Conservation (phyloP, 2,888 invertebrate genomes). For the Trachelus iudaicus region DNA sequence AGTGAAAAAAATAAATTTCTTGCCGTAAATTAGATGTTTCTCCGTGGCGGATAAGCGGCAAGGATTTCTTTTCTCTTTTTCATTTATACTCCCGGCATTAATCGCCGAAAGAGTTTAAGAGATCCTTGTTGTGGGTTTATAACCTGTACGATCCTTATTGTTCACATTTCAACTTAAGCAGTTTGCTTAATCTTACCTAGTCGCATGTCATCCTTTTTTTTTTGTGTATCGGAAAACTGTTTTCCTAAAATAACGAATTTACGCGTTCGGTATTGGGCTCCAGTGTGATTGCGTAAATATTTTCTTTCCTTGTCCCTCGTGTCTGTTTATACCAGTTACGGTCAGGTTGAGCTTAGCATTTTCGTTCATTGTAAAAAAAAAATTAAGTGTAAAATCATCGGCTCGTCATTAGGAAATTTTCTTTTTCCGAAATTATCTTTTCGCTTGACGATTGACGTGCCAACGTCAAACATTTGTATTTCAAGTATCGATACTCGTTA, state of each 20-base stretch:
- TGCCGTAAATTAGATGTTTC: neutral
- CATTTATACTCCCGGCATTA: neutral
- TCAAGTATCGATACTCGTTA: neutral
- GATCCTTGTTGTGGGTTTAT: neutral
- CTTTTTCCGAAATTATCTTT: too few species aligned
- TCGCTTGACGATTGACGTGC: neutral
- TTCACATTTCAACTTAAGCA: neutral
- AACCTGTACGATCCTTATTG: conserved; percentile 1
- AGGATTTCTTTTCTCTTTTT: neutral
- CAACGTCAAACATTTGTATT: neutral
- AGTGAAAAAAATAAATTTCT: conserved; percentile 22
- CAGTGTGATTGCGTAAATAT: neutral
- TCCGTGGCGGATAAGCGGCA: neutral
- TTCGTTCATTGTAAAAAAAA: conserved; percentile 4
- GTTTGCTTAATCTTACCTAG: neutral
- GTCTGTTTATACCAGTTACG: neutral
- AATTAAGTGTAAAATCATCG: neutral
- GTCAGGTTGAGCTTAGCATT: conserved; percentile 11
- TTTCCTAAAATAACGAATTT: neutral
- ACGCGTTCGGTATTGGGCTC: neutral
- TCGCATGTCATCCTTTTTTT: neutral
- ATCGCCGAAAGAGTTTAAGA: neutral
- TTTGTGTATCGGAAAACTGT: neutral
- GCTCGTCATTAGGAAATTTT: too few species aligned
- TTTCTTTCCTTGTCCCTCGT: neutral